Evolutionary conservation across 2,797 vertebrate species (phyloP).

Genomic region (Pantherophis alleghaniensis): DNA sequence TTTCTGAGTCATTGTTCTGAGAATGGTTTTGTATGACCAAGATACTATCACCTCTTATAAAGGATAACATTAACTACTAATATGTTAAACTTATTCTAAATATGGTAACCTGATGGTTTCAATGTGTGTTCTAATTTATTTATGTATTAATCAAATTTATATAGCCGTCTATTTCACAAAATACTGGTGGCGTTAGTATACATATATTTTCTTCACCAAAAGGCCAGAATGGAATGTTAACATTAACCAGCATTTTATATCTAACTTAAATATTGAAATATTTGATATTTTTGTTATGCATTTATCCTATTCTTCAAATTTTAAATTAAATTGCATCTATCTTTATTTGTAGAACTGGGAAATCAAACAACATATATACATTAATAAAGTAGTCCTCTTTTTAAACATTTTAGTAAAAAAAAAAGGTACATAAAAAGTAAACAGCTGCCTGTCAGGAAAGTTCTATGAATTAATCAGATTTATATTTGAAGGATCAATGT

Average conservation of each 20-base stretch:
- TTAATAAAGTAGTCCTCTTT: not conserved
- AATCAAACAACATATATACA: not conserved
- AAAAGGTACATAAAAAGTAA: not conserved
- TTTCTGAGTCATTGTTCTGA: not conserved
- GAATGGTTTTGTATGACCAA: not conserved
- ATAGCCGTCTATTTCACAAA: not conserved
- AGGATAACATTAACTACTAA: not conserved
- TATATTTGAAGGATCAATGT: slow-evolving; percentile 49
- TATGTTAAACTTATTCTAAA: not conserved
- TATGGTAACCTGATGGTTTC: not conserved
- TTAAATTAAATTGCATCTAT: not conserved
- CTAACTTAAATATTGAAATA: not conserved
- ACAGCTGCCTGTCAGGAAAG: not conserved
- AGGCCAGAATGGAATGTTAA: not conserved
- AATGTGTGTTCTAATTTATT: not conserved
- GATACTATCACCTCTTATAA: not conserved
- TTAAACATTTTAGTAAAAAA: not conserved
- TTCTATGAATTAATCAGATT: not conserved
- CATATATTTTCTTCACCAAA: not conserved
- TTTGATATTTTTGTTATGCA: not conserved
- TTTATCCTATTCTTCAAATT: not conserved
- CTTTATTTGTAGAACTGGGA: slow-evolving; percentile 13
- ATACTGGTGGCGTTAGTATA: not conserved
- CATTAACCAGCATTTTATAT: not conserved
- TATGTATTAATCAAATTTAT: not conserved